A percentile compares a stretch with the other conserved stretches of the same genome.
Evolutionary conservation across 2,888 invertebrate genomes (phyloP).

Genomic region (Crossocerus cetratus): DNA sequence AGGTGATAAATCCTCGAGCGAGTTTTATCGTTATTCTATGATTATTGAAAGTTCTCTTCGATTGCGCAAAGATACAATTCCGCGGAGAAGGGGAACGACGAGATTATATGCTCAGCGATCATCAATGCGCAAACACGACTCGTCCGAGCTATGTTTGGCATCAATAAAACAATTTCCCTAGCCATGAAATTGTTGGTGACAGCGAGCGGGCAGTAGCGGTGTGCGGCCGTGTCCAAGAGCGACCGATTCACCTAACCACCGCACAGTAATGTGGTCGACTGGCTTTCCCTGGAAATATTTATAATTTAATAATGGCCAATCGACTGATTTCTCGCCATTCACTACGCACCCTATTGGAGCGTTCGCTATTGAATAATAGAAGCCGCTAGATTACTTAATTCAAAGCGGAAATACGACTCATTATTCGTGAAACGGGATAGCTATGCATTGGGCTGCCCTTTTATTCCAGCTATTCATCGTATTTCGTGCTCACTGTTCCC

Average conservation of each 20-base stretch:
- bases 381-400: not conserved
- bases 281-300: slow-evolving; percentile 13
- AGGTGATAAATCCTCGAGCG: no score
- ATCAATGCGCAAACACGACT: not conserved
- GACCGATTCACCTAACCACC: no score
- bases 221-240: no score
- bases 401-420: not conserved
- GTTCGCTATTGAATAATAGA: no score
- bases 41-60: not conserved
- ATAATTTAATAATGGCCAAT: slow-evolving; percentile 29
- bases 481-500: no score
- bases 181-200: not conserved
- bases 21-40: not conserved
- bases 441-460: no score
- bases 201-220: not conserved
- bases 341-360: not conserved
- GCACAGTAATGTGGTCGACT: no score
- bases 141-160: not conserved
- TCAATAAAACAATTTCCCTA: not conserved
- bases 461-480: not conserved
- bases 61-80: not conserved
- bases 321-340: slow-evolving; percentile 26
- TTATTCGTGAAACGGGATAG: not conserved
- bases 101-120: not conserved
- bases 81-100: no score